phyloP scores from a whole-genome alignment of 2,797 vertebrate species.

The Okamejei kenojei region DNA sequence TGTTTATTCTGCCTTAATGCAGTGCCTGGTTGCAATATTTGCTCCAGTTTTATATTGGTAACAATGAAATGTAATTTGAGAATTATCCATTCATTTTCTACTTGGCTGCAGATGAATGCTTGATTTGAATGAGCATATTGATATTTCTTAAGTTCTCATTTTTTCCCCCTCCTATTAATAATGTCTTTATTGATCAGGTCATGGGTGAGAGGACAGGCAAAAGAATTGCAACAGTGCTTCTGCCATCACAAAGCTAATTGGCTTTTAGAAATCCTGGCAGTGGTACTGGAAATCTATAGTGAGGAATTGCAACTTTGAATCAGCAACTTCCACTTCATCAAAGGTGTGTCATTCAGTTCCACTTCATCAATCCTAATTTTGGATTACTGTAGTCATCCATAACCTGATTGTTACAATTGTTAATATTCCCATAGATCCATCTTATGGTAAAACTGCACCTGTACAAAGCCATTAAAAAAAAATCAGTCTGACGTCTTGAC shows the following conservation, averaged over 20 bases:
- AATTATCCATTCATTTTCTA: conserved; percentile 15
- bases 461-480: neutral
- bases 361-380: neutral
- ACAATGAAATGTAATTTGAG: conserved; percentile 1
- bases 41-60: neutral
- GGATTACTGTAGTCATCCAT: neutral
- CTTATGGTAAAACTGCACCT: neutral
- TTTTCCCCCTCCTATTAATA: neutral
- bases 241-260: neutral
- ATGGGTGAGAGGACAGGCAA: neutral
- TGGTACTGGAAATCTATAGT: neutral
- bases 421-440: neutral
- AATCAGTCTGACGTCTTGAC: neutral
- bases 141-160: neutral
- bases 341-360: neutral
- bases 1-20: neutral
- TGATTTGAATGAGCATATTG: neutral
- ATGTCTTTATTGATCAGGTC: too few species aligned
- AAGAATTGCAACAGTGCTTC: neutral
- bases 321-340: neutral
- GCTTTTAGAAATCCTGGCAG: neutral
- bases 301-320: neutral
- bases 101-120: neutral
- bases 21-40: neutral
- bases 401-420: neutral